These are phyloP conservation scores for Raphicerus campestris DNA, from an alignment of 2,113 vertebrate genomes.

Conservation along the genomic window DNA sequence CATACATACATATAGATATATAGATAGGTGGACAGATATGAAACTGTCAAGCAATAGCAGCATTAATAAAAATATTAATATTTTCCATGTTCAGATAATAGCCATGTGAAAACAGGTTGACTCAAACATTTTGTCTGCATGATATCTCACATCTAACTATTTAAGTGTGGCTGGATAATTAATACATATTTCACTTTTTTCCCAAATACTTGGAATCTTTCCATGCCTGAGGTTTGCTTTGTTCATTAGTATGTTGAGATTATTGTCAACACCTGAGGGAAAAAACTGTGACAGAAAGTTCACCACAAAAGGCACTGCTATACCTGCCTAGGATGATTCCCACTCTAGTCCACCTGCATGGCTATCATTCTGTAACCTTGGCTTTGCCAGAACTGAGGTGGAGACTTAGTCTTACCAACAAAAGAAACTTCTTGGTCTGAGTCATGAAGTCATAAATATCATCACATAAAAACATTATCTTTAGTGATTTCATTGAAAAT, in stretches of 20 bases:
- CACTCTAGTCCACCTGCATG: too few relatives aligned
- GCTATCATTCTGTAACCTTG: rapidly evolving
- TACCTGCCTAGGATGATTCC: not conserved
- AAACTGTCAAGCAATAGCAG: not conserved
- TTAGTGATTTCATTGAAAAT: not conserved
- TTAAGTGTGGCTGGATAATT: not conserved
- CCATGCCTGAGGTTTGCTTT: not conserved
- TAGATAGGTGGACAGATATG: not conserved
- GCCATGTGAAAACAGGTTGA: not conserved
- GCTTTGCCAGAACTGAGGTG: rapidly evolving
- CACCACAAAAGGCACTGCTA: not conserved
- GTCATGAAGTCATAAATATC: not conserved
- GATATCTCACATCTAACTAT: not conserved
- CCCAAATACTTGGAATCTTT: not conserved
- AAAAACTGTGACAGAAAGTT: not conserved
- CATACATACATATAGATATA: not conserved
- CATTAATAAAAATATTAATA: not conserved
- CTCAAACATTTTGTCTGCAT: not conserved
- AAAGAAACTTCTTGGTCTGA: not conserved
- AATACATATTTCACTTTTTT: not conserved
- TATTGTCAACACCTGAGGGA: not conserved
- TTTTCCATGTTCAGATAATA: not conserved
- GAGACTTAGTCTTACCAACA: not conserved
- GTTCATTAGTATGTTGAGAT: not conserved
- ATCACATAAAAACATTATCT: not conserved